Evolutionary conservation across 2,888 invertebrate genomes (phyloP).

Genomic region (Caradrina clavipalpis): DNA sequence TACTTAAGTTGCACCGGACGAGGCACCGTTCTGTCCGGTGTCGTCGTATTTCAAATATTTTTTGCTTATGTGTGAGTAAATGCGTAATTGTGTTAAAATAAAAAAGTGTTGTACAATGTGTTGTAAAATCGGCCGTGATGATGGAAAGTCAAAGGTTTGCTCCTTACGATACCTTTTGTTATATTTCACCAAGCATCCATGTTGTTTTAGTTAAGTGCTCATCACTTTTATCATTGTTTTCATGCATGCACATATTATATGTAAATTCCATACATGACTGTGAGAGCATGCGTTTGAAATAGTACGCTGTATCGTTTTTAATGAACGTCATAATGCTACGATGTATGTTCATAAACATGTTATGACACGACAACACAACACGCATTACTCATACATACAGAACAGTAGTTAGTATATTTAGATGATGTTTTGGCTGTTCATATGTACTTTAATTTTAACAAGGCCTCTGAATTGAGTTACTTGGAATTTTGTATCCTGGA

Average conservation of each 20-base stretch:
- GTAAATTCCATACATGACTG: conserved; percentile 67
- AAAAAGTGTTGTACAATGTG: conserved; percentile 71
- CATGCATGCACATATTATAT: conserved; percentile 76
- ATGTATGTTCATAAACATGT: conserved; percentile 77
- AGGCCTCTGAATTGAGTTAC: conserved; percentile 91
- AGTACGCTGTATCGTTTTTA: conserved; percentile 73
- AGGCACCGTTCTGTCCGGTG: conserved; percentile 83
- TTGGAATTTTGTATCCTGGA: conserved; percentile 85
- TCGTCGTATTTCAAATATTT: conserved; percentile 83
- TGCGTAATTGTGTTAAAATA: conserved; percentile 88
- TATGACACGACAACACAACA: conserved; percentile 88
- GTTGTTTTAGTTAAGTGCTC: conserved; percentile 70
- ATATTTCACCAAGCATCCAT: conserved; percentile 71
- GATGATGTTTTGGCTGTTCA: conserved; percentile 75
- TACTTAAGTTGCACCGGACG: conserved; percentile 89
- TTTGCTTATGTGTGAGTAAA: conserved; percentile 91
- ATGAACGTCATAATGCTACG: conserved; percentile 73
- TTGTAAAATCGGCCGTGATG: conserved; percentile 70
- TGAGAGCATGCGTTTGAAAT: conserved; percentile 76
- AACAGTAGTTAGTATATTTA: conserved; percentile 80
- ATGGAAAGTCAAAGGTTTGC: conserved; percentile 73
- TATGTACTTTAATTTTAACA: conserved; percentile 81
- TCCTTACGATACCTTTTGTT: conserved; percentile 62
- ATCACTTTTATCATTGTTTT: conserved; percentile 73
- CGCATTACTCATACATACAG: conserved; percentile 90